These are phyloP conservation scores for Glaucopsyche alexis DNA, from an alignment of 2,888 invertebrate genomes.

Conservation along the genomic window DNA sequence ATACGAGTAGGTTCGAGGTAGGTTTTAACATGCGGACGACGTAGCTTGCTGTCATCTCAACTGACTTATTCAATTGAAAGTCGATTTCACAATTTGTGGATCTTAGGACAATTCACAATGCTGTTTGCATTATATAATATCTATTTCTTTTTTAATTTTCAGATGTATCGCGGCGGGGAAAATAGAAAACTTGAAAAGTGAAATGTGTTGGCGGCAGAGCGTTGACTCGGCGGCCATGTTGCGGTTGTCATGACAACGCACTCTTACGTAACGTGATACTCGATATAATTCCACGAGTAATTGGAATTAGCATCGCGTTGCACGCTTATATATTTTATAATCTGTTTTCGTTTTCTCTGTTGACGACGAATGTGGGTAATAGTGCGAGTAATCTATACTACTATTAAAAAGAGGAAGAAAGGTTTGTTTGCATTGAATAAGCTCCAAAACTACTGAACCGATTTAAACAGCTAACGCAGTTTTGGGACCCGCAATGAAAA, in stretches of 20 bases:
- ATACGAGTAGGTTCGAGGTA: not conserved
- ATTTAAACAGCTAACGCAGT: too few relatives aligned
- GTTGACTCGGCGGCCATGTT: constrained; percentile 44
- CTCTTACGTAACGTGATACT: constrained; percentile 33
- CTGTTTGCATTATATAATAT: constrained; percentile 33
- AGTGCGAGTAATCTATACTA: not conserved
- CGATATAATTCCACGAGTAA: constrained; percentile 31
- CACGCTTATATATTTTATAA: constrained; percentile 22
- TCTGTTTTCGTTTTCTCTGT: constrained; percentile 26
- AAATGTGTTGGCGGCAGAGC: constrained; percentile 44
- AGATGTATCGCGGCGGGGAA: constrained; percentile 33
- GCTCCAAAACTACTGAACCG: too few relatives aligned
- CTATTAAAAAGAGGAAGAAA: too few relatives aligned
- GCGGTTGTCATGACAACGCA: constrained; percentile 42
- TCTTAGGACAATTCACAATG: constrained; percentile 22
- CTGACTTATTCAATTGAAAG: constrained; percentile 31
- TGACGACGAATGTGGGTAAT: not conserved
- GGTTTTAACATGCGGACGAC: not conserved
- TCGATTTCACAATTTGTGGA: constrained; percentile 35
- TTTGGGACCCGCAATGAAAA: too few relatives aligned
- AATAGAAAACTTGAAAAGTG: constrained; percentile 43
- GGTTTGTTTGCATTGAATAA: too few relatives aligned
- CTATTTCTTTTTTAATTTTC: constrained; percentile 31
- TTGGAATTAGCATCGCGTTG: constrained; percentile 27
- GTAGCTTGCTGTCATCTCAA: not conserved